Evolutionary conservation across 2,888 invertebrate genomes (phyloP), one percentile per base, ranked within the genome.

Genomic region (Darwinula stevensoni): DNA sequence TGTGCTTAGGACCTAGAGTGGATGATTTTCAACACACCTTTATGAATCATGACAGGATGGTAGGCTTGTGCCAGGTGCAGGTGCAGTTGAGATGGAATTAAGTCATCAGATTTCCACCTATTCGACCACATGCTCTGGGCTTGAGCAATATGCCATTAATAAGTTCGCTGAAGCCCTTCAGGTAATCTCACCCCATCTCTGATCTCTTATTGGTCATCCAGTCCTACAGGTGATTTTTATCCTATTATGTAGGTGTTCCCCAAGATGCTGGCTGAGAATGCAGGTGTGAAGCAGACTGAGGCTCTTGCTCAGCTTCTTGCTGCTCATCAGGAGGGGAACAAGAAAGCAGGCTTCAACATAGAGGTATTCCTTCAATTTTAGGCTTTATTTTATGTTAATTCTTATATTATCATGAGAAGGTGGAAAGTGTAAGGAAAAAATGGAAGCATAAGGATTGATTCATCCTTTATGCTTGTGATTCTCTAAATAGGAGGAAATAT

Each of bases 141-240:
- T 97, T 36, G 86, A 91, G 46, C 94, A 97, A 47, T 99, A 97
- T 53, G 78, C 94, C 9, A 76, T 91, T 11, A 65, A 84, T 40
- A 86, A 84, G 52, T 97, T 88, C 51, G 74, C 74, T 6, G 57
- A 63, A 0, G 38, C 39, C 2, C 32, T 39, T n/a, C n/a, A n/a
- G n/a, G n/a, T n/a, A n/a, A n/a, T n/a, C n/a, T n/a, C n/a, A n/a
- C n/a, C n/a, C n/a, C n/a, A n/a, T n/a, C n/a, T n/a, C n/a, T n/a
- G n/a, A n/a, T n/a, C n/a, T n/a, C n/a, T n/a, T n/a, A n/a, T n/a
- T n/a, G n/a, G n/a, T n/a, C n/a, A n/a, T n/a, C n/a, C n/a, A n/a
- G n/a, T n/a, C n/a, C n/a, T n/a, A n/a, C n/a, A n/a, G n/a, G n/a
- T n/a, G n/a, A n/a, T n/a, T n/a, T n/a, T n/a, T n/a, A n/a, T n/a